Conservation (phyloP, 2,888 invertebrate species). For the Tipula confusa region DNA sequence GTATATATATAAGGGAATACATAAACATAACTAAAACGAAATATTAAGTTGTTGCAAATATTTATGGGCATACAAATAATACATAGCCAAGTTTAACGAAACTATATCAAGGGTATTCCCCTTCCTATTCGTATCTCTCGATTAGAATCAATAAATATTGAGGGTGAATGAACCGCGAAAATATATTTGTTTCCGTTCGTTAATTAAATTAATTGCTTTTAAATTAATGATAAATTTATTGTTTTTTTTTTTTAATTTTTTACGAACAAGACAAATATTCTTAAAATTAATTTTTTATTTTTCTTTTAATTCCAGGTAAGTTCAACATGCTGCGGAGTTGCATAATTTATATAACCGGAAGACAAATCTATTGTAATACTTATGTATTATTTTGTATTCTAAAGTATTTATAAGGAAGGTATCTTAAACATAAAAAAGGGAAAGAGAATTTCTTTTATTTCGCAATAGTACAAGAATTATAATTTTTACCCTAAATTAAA, state of each 20-base stretch:
- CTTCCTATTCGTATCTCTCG: background rate
- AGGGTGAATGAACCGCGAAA: background rate
- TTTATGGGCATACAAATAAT: too few species aligned
- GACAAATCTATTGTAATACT: background rate
- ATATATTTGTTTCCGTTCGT: background rate
- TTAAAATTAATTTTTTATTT: background rate
- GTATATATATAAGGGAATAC: background rate
- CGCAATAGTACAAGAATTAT: background rate
- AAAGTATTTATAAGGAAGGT: too few species aligned
- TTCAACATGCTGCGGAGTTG: conserved; percentile 6
- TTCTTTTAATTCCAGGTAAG: background rate
- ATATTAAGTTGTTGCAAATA: background rate
- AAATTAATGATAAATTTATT: background rate
- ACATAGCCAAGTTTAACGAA: background rate
- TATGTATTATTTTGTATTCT: too few species aligned
- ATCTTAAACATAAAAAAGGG: too few species aligned
- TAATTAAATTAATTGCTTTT: conserved; percentile 17
- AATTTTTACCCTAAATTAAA: background rate
- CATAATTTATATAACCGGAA: background rate
- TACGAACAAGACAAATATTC: background rate
- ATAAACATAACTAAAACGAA: background rate
- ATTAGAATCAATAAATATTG: background rate
- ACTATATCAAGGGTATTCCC: background rate
- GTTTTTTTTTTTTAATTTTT: background rate
- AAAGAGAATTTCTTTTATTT: background rate